phyloP scores from a whole-genome alignment of 2,113 vertebrate genomes.

The Neogale vison region DNA sequence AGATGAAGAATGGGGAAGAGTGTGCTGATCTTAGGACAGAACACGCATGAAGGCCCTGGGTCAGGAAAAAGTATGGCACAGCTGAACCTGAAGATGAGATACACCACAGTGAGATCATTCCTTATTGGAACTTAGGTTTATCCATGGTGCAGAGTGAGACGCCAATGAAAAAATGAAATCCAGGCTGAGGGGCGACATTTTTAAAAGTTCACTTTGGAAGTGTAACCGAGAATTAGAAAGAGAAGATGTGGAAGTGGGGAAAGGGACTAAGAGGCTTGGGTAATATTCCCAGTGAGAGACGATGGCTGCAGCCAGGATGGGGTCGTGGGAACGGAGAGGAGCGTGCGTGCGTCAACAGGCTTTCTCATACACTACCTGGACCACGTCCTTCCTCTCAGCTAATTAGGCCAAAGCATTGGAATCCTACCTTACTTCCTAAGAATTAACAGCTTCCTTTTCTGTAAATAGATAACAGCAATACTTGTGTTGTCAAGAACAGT shows the following conservation, averaged over 20 bases:
- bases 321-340: background rate
- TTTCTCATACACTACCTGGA: background rate
- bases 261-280: background rate
- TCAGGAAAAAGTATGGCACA: background rate
- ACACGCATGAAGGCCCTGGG: background rate
- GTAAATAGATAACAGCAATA: background rate
- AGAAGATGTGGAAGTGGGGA: background rate
- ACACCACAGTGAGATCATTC: background rate
- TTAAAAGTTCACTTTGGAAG: background rate
- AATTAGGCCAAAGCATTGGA: background rate
- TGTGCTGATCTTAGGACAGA: background rate
- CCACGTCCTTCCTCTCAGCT: background rate
- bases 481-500: background rate
- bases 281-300: background rate
- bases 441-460: background rate
- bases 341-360: fast-evolving
- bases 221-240: background rate
- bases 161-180: background rate
- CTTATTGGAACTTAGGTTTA: background rate
- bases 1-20: background rate
- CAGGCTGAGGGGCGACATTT: background rate
- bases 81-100: background rate
- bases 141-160: no score
- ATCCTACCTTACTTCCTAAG: background rate
- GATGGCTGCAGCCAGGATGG: background rate